Conservation (phyloP, 2,888 invertebrate species). For the Drosophila koepferae region DNA sequence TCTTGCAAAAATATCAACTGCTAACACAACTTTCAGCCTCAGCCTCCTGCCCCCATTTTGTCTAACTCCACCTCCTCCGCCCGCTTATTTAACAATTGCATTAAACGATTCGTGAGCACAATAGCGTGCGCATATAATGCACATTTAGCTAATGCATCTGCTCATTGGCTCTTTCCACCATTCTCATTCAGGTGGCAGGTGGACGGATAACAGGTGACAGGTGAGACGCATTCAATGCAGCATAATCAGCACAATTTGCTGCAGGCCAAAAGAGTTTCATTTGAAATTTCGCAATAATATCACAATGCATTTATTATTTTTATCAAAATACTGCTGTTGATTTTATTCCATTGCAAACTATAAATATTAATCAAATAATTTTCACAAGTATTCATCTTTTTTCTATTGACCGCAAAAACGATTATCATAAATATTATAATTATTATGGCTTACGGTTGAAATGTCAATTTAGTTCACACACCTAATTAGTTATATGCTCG, state of each 20-base stretch:
- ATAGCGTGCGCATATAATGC: constrained; percentile 4
- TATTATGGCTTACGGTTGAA: constrained; percentile 11
- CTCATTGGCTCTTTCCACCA: constrained; percentile 7
- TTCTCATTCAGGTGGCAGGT: background rate
- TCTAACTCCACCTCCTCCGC: rapidly evolving
- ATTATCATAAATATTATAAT: constrained; percentile 14
- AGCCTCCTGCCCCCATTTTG: background rate
- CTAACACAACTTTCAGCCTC: too few species aligned
- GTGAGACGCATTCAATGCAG: background rate
- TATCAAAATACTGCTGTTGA: background rate
- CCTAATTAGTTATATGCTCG: constrained; percentile 23
- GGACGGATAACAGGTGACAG: background rate
- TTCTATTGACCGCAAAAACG: constrained; percentile 5
- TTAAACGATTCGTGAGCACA: background rate
- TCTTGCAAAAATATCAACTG: background rate
- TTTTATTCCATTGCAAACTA: background rate
- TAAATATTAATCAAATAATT: constrained; percentile 25
- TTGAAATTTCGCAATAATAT: background rate
- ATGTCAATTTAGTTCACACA: constrained; percentile 25
- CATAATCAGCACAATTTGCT: background rate
- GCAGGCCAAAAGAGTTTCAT: background rate
- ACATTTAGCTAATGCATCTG: constrained; percentile 13
- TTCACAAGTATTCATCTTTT: constrained; percentile 7
- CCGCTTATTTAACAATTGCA: background rate
- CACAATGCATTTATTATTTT: constrained; percentile 8